phyloP scores from a whole-genome alignment of 2,888 invertebrate genomes.

The Apotomis capreana region DNA sequence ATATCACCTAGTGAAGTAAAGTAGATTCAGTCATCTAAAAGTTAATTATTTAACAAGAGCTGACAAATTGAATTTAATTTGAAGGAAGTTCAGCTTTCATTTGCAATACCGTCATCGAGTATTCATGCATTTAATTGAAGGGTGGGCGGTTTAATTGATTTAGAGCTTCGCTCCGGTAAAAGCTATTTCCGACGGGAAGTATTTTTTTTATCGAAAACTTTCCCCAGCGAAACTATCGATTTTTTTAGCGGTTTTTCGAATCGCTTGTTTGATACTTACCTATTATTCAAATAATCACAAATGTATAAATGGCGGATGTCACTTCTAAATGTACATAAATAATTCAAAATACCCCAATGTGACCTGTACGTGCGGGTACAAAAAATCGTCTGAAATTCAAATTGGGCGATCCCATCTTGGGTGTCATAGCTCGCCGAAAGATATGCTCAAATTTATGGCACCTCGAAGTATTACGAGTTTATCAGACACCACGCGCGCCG shows the following conservation, averaged over 20 bases:
- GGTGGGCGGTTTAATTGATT: slow-evolving; percentile 17
- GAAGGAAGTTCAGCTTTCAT: slow-evolving; percentile 7
- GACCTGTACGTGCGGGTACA: not conserved
- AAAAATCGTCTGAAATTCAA: slow-evolving; percentile 25
- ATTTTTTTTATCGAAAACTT: too few species aligned
- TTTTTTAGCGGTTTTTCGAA: too few species aligned
- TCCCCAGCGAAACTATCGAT: too few species aligned
- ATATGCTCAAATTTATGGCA: slow-evolving; percentile 18
- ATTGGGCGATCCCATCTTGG: slow-evolving; percentile 11
- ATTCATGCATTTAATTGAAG: slow-evolving; percentile 30
- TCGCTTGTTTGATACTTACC: too few species aligned
- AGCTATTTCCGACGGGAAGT: not conserved
- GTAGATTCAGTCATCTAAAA: too few species aligned
- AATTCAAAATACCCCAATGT: too few species aligned
- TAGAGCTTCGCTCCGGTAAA: not conserved
- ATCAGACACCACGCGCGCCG: slow-evolving; percentile 8
- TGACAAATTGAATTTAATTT: slow-evolving; percentile 20
- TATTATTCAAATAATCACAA: too few species aligned
- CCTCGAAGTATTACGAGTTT: slow-evolving; percentile 9
- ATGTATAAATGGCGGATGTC: too few species aligned
- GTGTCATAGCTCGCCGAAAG: slow-evolving; percentile 13
- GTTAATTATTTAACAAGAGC: not conserved
- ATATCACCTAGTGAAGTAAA: too few species aligned
- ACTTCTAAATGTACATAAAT: too few species aligned
- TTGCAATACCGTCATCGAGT: slow-evolving; percentile 14